Conservation (phyloP, 2,888 invertebrate genomes). For the Odiellus spinosus region DNA sequence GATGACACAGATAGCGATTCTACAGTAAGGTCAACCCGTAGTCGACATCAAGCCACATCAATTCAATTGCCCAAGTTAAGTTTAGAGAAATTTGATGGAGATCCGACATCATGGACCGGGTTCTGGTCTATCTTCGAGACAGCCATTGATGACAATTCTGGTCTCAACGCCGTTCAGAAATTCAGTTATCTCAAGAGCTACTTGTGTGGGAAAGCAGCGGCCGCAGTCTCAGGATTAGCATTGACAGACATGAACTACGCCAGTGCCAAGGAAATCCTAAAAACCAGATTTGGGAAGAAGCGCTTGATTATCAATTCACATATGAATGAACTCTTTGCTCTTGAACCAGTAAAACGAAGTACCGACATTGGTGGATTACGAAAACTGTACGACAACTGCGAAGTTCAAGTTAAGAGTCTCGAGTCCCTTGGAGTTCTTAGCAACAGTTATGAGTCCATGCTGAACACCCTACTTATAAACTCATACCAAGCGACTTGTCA, state of each 20-base stretch:
- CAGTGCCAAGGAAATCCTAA: neutral
- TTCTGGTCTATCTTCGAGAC: conserved; percentile 3
- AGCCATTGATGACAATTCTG: conserved; percentile 1
- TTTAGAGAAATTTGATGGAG: neutral
- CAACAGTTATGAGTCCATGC: neutral
- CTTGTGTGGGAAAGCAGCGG: neutral
- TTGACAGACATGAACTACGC: conserved; percentile 3
- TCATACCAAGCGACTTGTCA: too few species aligned
- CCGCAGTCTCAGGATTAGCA: neutral
- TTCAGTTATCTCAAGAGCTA: conserved; percentile 5
- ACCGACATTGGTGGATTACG: neutral
- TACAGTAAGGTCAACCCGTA: too few species aligned
- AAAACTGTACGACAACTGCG: conserved; percentile 4
- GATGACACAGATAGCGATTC: too few species aligned
- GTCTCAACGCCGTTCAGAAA: neutral
- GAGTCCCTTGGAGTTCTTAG: neutral
- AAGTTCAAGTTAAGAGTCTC: conserved; percentile 1
- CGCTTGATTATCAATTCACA: conserved; percentile 1
- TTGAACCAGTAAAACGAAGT: neutral
- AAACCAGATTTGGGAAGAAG: conserved; percentile 1
- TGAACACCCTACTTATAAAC: too few species aligned
- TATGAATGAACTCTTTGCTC: neutral
- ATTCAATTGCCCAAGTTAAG: too few species aligned
- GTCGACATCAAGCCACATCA: too few species aligned
- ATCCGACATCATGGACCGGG: neutral